phyloP scores from a whole-genome alignment of 2,888 invertebrate species.

The Mycalesis mineus region DNA sequence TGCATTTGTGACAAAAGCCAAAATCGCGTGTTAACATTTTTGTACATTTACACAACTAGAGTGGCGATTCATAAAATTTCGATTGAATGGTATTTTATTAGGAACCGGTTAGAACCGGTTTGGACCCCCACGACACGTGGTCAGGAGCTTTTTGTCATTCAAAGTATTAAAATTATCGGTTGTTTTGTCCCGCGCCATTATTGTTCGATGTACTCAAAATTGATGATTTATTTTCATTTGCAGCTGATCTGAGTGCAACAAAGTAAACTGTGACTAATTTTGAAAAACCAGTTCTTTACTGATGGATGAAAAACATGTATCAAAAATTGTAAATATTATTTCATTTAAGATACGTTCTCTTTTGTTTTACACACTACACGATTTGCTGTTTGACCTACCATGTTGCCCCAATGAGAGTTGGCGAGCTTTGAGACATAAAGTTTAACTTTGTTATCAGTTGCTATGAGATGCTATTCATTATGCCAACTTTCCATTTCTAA shows the following conservation, averaged over 20 bases:
- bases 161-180: constrained; percentile 65
- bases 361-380: too few relatives aligned
- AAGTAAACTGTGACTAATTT: not conserved
- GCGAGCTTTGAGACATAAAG: too few relatives aligned
- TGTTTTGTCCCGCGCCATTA: constrained; percentile 52
- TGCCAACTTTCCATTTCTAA: too few relatives aligned
- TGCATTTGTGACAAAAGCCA: constrained; percentile 24
- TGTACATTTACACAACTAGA: constrained; percentile 30
- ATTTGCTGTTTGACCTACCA: too few relatives aligned
- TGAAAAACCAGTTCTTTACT: not conserved
- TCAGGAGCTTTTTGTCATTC: constrained; percentile 62
- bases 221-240: constrained; percentile 38
- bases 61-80: constrained; percentile 52
- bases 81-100: constrained; percentile 70
- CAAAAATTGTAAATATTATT: not conserved
- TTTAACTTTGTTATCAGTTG: too few relatives aligned
- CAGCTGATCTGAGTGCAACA: constrained; percentile 30
- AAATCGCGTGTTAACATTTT: constrained; percentile 27
- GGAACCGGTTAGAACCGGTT: constrained; percentile 69
- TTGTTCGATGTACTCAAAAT: constrained; percentile 34
- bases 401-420: too few relatives aligned
- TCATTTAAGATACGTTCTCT: not conserved
- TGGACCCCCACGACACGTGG: constrained; percentile 68
- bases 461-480: too few relatives aligned
- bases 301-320: not conserved